phyloP scores from a whole-genome alignment of 37 sponge, comb jelly and placozoan genomes.

The Agelas oroides region DNA sequence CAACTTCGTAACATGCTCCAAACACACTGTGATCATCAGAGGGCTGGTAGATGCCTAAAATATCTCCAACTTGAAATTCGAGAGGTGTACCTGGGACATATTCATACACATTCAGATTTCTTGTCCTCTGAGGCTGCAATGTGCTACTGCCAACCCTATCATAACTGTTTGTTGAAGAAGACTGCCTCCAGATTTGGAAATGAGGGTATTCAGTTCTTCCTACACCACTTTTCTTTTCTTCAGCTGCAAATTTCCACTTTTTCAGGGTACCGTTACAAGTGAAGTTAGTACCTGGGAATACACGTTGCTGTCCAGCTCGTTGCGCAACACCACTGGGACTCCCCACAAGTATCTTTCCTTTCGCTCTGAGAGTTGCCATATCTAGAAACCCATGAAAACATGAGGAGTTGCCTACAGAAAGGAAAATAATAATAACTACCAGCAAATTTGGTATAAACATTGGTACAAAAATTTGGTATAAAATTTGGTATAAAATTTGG shows the following conservation, averaged over 20 bases:
- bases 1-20: not conserved
- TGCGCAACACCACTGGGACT: not conserved
- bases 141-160: not conserved
- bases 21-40: not conserved
- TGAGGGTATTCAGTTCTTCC: not conserved
- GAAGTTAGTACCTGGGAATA: not conserved
- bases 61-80: not conserved
- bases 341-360: not conserved
- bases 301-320: not conserved
- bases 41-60: constrained; percentile 1
- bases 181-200: not conserved
- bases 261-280: not conserved
- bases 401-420: constrained; percentile 1
- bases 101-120: not conserved
- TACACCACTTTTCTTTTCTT: not conserved
- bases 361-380: not conserved
- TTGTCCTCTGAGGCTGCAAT: not conserved
- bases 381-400: constrained; percentile 2
- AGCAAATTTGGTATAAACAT: too few species aligned
- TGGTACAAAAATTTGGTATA: too few species aligned
- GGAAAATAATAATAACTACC: not conserved
- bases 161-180: not conserved
- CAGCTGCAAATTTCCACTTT: not conserved
- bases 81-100: not conserved
- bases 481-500: too few species aligned